phyloP scores from a whole-genome alignment of 2,888 invertebrate species.

The Scotopteryx bipunctaria region DNA sequence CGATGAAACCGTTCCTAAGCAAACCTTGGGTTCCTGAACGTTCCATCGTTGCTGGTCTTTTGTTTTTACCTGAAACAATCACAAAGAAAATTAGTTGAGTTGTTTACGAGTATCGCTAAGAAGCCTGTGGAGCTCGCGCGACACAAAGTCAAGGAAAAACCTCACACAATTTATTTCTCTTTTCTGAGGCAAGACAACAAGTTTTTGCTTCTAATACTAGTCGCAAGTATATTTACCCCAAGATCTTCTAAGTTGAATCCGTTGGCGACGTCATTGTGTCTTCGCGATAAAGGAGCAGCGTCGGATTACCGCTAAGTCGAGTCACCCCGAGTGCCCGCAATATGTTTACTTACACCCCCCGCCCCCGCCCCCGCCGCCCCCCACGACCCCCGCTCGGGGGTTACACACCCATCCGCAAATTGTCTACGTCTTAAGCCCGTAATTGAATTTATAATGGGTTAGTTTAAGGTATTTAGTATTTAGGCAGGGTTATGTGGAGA shows the following conservation, averaged over 20 bases:
- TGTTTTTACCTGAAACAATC: not conserved
- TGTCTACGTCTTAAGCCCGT: conserved; percentile 72
- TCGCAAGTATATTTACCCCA: not conserved
- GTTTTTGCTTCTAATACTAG: conserved; percentile 6
- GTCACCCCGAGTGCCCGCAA: conserved; percentile 61
- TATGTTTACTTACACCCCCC: conserved; percentile 59
- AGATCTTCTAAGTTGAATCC: conserved; percentile 8
- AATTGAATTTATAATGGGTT: conserved; percentile 81
- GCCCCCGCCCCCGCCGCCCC: conserved; percentile 24
- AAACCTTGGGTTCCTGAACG: not conserved
- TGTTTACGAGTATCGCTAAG: not conserved
- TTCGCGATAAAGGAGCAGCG: conserved; percentile 60
- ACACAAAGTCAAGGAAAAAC: not conserved
- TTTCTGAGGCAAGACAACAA: not conserved
- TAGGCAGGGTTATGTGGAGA: conserved; percentile 45
- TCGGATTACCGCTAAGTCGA: conserved; percentile 54
- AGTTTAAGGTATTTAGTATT: conserved; percentile 75
- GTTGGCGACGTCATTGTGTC: conserved; percentile 36
- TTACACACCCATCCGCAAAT: conserved; percentile 59
- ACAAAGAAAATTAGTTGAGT: not conserved
- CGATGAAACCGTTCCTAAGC: not conserved
- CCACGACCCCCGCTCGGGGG: conserved; percentile 8
- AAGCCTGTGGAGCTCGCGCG: too few species aligned
- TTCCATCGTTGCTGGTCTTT: not conserved
- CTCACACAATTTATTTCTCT: not conserved